Base-by-base conservation (phyloP, 2,113 vertebrate genomes). In the Cyanocitta stelleri region DNA sequence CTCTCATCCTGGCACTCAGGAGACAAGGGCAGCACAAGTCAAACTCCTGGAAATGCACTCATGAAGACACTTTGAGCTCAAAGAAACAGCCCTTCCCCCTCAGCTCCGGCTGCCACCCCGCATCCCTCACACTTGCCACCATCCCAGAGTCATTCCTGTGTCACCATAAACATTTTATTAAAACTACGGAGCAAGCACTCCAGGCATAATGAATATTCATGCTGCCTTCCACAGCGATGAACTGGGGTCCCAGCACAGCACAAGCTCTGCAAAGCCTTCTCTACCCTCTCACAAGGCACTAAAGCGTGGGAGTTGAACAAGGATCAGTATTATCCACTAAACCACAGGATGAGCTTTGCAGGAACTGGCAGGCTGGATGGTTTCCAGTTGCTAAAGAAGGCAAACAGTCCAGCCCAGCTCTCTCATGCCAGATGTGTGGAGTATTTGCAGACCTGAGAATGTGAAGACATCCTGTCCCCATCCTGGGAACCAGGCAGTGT, bases 301-400 rank as follows among this genome's bases (percentile, higher is more conserved):
- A 17, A 76, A 76, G 88, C 24, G 48, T 94, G 90, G 95, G 89
- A 94, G 91, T 73, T 52, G 66, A 97, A 96, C 91, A 94, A 93
- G 91, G 95, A 87, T 68, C 84, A 35, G 54, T 39, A 92, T 97
- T 96, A 94, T 91, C 78, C 91, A 55, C 72, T 16, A 78, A 95
- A 89, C 87, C 91, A 79, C 74, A 87, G 81, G 81, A 95, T 76
- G 74, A 93, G 91, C 85, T 87, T 43, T 71, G 87, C 93, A 89
- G 89, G 78, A 89, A 66, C 93, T 63, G 84, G 86, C 76, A 87
- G 86, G 39, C 80, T 96, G 93, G 93, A 91, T 62, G 39, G 51
- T 33, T 95, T 93, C 93, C 95, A 96, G 86, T 39, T 6, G 6
- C 83, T 93, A 62, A 89, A 94, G 87, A 51, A 82, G 91, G 91